A percentile compares a stretch with the other conserved stretches of the same genome.
These are phyloP conservation scores for Apomyelois bistriatella DNA, from an alignment of 2,888 invertebrate species.

Conservation along the genomic window DNA sequence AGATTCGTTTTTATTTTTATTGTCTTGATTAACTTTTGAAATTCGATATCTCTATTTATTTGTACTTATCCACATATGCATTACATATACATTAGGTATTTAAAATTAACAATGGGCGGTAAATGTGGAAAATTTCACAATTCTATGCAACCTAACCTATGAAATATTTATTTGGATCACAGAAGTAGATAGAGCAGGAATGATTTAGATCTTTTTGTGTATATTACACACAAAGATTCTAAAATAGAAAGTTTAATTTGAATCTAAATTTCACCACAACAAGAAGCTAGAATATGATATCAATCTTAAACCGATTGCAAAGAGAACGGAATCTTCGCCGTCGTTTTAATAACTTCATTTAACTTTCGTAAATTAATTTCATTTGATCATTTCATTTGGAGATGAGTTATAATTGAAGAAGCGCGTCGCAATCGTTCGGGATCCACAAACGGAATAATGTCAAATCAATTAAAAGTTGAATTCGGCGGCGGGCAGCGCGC, in stretches of 20 bases:
- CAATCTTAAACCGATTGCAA: slow-evolving; percentile 30
- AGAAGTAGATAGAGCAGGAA: too few species aligned
- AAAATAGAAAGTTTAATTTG: background rate
- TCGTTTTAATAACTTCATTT: slow-evolving; percentile 61
- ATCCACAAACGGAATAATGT: slow-evolving; percentile 74
- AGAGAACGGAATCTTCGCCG: slow-evolving; percentile 42
- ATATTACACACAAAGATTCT: background rate
- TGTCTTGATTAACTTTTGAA: too few species aligned
- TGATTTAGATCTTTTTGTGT: too few species aligned
- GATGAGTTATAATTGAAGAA: slow-evolving; percentile 73
- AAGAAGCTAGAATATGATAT: slow-evolving; percentile 19
- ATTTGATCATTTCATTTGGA: slow-evolving; percentile 69
- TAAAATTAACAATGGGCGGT: too few species aligned
- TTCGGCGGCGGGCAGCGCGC: slow-evolving; percentile 60
- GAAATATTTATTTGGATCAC: too few species aligned
- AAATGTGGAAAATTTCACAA: too few species aligned
- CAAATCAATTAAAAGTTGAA: slow-evolving; percentile 77
- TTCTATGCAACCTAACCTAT: too few species aligned
- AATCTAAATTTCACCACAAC: background rate
- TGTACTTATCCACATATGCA: too few species aligned
- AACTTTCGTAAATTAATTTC: slow-evolving; percentile 72
- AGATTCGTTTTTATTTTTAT: too few species aligned
- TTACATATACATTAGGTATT: too few species aligned
- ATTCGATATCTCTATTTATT: too few species aligned
- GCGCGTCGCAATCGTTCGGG: slow-evolving; percentile 57